Conservation (phyloP, 2,888 invertebrate genomes). For the Desoria tigrina region DNA sequence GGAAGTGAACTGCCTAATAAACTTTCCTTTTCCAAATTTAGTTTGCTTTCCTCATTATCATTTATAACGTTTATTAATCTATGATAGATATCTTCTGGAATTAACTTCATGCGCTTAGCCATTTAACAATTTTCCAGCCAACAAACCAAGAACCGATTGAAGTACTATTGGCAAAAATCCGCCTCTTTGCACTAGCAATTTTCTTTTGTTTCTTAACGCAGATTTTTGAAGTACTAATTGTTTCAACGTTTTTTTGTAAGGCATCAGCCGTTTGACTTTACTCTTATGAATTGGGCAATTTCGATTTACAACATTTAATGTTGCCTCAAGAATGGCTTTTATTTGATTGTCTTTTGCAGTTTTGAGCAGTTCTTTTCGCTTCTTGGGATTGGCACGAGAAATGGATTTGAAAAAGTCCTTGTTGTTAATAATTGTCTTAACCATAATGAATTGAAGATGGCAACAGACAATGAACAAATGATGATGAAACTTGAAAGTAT, state of each 20-base stretch:
- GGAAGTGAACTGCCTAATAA: slow-evolving; percentile 10
- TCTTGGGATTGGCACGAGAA: not conserved
- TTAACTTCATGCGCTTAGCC: slow-evolving; percentile 2
- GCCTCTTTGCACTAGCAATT: slow-evolving; percentile 11
- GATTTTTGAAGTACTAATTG: not conserved
- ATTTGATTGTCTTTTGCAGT: slow-evolving; percentile 6
- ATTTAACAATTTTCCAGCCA: not conserved
- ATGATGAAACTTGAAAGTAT: too few species aligned
- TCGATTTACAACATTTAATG: slow-evolving; percentile 13
- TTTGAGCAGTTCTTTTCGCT: slow-evolving; percentile 11
- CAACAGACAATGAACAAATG: too few species aligned
- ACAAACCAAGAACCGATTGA: not conserved
- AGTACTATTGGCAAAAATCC: slow-evolving; percentile 16
- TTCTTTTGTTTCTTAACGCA: not conserved
- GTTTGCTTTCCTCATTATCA: too few species aligned
- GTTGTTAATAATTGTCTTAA: not conserved
- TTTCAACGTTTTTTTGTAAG: not conserved
- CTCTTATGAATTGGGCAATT: not conserved
- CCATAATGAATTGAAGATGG: slow-evolving; percentile 12
- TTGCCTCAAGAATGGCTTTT: slow-evolving; percentile 6
- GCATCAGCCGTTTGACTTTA: not conserved
- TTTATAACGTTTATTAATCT: too few species aligned
- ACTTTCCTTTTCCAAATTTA: too few species aligned
- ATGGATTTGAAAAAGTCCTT: slow-evolving; percentile 12
- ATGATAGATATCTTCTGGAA: not conserved